Percentiles rank a stretch among this genome's conserved stretches.
Evolutionary conservation across 2,113 vertebrate species (phyloP).

Genomic region (Triplophysa rosa): DNA sequence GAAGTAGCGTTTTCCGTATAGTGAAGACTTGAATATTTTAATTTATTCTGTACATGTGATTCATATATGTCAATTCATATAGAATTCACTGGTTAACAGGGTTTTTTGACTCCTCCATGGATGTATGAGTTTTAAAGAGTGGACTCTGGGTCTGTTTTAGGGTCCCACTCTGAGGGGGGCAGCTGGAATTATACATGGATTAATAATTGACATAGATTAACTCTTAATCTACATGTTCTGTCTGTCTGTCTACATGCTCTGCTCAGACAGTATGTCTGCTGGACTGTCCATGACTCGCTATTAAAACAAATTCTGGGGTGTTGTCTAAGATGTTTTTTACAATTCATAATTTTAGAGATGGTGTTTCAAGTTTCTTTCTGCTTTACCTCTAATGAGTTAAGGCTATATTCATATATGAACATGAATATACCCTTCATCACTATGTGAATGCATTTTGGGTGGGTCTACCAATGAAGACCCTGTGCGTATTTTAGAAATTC

Average conservation of each 20-base stretch:
- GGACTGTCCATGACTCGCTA: slow-evolving; percentile 38
- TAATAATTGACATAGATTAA: slow-evolving; percentile 82
- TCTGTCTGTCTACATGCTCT: slow-evolving; percentile 69
- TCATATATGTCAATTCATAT: neutral
- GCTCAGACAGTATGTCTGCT: slow-evolving; percentile 75
- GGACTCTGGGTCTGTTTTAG: slow-evolving; percentile 70
- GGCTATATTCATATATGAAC: too few species aligned
- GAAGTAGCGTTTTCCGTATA: neutral
- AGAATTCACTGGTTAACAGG: neutral
- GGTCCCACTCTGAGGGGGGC: slow-evolving; percentile 69
- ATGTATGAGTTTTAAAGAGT: slow-evolving; percentile 60
- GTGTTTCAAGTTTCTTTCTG: neutral
- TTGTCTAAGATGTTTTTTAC: slow-evolving; percentile 29
- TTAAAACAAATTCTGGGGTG: slow-evolving; percentile 68
- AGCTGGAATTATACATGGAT: slow-evolving; percentile 79
- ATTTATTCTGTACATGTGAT: neutral
- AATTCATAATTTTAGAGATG: neutral
- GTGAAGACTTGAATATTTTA: neutral
- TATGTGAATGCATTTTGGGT: too few species aligned
- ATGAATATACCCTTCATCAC: too few species aligned
- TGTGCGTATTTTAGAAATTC: too few species aligned
- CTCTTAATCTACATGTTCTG: slow-evolving; percentile 66
- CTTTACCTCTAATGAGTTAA: too few species aligned
- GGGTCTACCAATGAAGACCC: too few species aligned
- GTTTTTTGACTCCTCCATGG: neutral